phyloP scores from a whole-genome alignment of 2,888 invertebrate species.

The Thecocarcelia acutangulata region DNA sequence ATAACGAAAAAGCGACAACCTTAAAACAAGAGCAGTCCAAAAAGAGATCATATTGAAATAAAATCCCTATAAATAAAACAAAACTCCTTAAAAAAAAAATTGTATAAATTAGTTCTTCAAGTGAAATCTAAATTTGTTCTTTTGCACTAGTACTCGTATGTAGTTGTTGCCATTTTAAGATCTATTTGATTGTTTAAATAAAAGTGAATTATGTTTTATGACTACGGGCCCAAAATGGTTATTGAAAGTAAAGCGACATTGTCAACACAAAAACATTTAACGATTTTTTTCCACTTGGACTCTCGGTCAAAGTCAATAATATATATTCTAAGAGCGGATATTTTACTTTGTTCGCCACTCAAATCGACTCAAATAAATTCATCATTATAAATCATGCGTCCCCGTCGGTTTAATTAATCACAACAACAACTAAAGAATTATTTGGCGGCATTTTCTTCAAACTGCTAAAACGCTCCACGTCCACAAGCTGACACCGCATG shows the following conservation, averaged over 20 bases:
- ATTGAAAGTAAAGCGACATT: conserved; percentile 64
- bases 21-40: neutral
- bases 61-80: too few species aligned
- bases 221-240: conserved; percentile 64
- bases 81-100: neutral
- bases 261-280: neutral
- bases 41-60: too few species aligned
- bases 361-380: conserved; percentile 76
- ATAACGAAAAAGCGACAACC: neutral
- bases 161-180: conserved; percentile 39
- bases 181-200: conserved; percentile 41
- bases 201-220: conserved; percentile 67
- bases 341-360: conserved; percentile 61
- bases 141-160: conserved; percentile 16
- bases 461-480: conserved; percentile 57
- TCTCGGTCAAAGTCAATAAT: conserved; percentile 66
- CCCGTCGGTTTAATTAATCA: conserved; percentile 71
- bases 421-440: conserved; percentile 43
- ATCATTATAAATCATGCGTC: conserved; percentile 80
- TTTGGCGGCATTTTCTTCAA: conserved; percentile 64
- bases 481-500: conserved; percentile 65
- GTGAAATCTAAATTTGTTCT: conserved; percentile 61
- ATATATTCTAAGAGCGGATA: conserved; percentile 57
- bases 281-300: conserved; percentile 9
- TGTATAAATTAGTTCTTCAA: conserved; percentile 36